Evolutionary conservation across 2,113 vertebrate genomes (phyloP), one percentile per base, ranked within the genome.

Genomic region (Crotalus helleri): DNA sequence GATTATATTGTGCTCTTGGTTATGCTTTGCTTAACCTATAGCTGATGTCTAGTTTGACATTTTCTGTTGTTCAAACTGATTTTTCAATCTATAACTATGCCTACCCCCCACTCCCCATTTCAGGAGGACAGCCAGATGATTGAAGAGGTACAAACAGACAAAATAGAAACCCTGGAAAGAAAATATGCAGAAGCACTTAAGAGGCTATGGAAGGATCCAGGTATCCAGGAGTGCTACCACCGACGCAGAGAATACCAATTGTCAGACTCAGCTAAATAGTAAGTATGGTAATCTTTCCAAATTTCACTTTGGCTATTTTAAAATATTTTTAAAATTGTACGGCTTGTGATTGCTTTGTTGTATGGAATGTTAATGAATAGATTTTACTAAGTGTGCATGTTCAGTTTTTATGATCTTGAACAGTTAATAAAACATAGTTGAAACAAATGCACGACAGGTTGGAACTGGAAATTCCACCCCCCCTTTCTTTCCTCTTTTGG

Each of bases 191-290:
- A 94, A 61, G 98, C 97, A 94, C 97, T 99, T 92, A 97, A 96
- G 94, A 97, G 97, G 90, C 97, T 99, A 58, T 99, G 98, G 98
- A 92, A 95, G 1, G 98, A 99, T 24, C 91, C 93, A 0, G 98
- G 98, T 51, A 97, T 98, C 91, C 98, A 98, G 97, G 97, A 98
- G 89, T 99, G 98, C 92, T 99, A 98, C 0, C 97, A 98, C 54
- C 97, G 98, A 15, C 94, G 97, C 89, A 96, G 98, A 88, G 98
- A 99, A 86, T 98, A 98, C 92, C 98, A 99, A 96, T 98, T 99
- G 89, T 98, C 98, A 0, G 98, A 98, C 94, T 99, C 98, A 5
- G 97, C 98, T 94, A 98, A 98, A 95, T 98, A 98, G 98, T 98
- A 97, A 98, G 98, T 98, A 58, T 74, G 0, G 6, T 17, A 33